These are phyloP conservation scores for Zapornia atra DNA, from an alignment of 2,113 vertebrate species.

Conservation along the genomic window DNA sequence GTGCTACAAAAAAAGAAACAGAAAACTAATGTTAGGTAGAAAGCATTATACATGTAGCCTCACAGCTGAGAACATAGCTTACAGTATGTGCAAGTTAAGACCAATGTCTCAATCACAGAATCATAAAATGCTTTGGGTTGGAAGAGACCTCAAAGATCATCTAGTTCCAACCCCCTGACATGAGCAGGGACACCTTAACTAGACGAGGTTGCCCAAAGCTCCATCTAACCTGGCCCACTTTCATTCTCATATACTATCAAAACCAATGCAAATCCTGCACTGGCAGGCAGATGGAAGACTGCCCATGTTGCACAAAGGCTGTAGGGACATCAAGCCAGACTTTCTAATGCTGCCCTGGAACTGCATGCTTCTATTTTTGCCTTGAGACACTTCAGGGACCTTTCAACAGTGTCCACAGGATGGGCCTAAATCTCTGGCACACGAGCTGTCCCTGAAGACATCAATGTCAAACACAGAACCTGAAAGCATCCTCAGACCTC, in stretches of 20 bases:
- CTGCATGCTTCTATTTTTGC: neutral
- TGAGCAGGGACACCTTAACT: too few species aligned
- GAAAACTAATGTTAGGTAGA: slow-evolving; percentile 52
- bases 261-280: neutral
- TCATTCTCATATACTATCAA: neutral
- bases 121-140: too few species aligned
- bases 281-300: neutral
- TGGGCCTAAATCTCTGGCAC: neutral
- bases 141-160: too few species aligned
- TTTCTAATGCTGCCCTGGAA: neutral
- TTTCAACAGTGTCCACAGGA: neutral
- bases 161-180: too few species aligned
- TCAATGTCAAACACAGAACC: neutral
- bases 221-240: neutral
- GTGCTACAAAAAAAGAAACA: slow-evolving; percentile 76
- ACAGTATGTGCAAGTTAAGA: neutral
- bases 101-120: neutral
- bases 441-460: neutral
- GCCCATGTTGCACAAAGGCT: neutral
- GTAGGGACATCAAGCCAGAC: neutral
- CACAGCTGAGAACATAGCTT: neutral
- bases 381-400: neutral
- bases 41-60: neutral
- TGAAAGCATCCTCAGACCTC: neutral
- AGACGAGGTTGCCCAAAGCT: too few species aligned